Base-by-base conservation (phyloP, 2,797 vertebrate genomes). In the Acanthurus leucopareius region DNA sequence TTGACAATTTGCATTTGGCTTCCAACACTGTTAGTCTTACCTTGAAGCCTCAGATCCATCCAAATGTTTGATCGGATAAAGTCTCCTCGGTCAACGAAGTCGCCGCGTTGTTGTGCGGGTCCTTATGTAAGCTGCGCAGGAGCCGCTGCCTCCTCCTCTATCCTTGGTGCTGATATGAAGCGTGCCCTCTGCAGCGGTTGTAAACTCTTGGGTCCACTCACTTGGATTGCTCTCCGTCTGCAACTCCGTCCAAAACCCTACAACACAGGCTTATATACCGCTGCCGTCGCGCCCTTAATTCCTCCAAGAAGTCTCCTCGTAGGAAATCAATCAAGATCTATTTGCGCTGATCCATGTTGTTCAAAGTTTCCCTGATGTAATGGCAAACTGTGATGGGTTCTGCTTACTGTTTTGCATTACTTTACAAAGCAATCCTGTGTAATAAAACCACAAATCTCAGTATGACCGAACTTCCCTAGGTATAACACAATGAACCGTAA, bases 81-180 rank as follows among this genome's bases (percentile, higher is more conserved):
- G 28, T 32, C 28, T 32, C 28, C 28, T 32, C 28, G 28, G 28
- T 32, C 4, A 25, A 25, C 25, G 25, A 25, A 32, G 28, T 4
- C 3, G 28, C 28, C 3, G 28, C 28, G 28, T 5, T 32, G 4
- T 32, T 32, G 28, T 32, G 28, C 28, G 28, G 28, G 28, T 32
- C 28, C 28, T 32, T 32, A 32, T 32, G 28, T 32, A 32, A 32
- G 28, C 0, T 32, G 28, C 5, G 28, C 28, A 32, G 28, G 28
- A 3, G 28, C 28, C 28, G 28, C 28, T 32, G 28, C 13, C 22
- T 13, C 10, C 9, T 4, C 22, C 25, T 60, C 90, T 90, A 84
- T 92, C 89, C 86, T n/a, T 15, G 87, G 88, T 87, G 77, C 89
- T 90, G 80, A 83, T 85, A 28, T 56, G 52, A 59, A 38, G 40